Evolutionary conservation across 2,113 vertebrate species (phyloP), one percentile per base, ranked within the genome.

Genomic region (Eupsittula cactorum): DNA sequence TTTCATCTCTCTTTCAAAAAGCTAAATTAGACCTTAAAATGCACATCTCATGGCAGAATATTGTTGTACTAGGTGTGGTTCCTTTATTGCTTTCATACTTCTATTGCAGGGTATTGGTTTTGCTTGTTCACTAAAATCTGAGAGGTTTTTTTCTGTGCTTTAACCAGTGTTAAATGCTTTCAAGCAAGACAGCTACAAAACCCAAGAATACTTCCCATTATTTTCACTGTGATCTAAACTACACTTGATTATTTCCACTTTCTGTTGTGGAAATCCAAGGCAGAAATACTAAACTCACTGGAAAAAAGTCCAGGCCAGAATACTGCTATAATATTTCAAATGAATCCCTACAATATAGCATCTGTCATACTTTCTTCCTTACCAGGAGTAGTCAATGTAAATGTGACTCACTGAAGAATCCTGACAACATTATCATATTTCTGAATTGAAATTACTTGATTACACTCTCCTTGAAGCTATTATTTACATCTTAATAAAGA

Each of bases 401-500:
- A 69, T 91, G 59, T 69, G 74, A 90, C 20, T 42, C 86, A 87
- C 93, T 86, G 75, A 93, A 85, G 71, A 93, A 95, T 93, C 44
- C 35, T 86, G 85, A 86, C 47, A 95, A 75, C 18, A 53, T 80
- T 63, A 90, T 49, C 74, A 35, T 74, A 92, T 74, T 92, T 86
- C 85, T 88, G 87, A 94, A 90, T 46, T 81, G 35, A 88, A 93
- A 86, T 6, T 0, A 80, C 68, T 86, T 77, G 85, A 93, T 80
- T 95, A 80, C 33, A 67, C 27, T 91, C 75, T 91, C 70, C 74
- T 87, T 82, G 67, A 91, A 94, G 71, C 28, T 80, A 81, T 82
- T 96, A 94, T 90, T 95, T 96, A 88, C 64, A 95, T 78, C 76
- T 88, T 86, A 86, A 91, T 73, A 92, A 74, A 88, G 31, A 39